phyloP scores from a whole-genome alignment of 2,113 vertebrate genomes.

The Rhombomys opimus region DNA sequence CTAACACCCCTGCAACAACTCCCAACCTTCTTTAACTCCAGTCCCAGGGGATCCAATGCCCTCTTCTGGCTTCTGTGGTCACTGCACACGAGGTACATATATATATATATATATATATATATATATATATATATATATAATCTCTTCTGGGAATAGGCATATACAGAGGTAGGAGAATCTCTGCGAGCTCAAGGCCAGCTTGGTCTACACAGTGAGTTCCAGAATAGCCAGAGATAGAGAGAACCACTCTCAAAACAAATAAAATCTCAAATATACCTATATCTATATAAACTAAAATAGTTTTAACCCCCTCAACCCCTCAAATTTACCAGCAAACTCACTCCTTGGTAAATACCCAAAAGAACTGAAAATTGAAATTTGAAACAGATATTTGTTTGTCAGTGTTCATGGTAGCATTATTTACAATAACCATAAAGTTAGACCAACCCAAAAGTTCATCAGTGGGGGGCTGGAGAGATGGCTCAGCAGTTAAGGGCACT shows the following conservation, averaged over 20 bases:
- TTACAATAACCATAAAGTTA: neutral
- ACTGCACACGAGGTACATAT: neutral
- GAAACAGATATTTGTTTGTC: neutral
- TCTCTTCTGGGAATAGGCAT: neutral
- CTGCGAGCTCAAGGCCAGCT: neutral
- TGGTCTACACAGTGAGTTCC: neutral
- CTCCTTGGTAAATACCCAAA: neutral
- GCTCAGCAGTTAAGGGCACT: neutral
- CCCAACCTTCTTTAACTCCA: neutral
- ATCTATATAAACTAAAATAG: neutral
- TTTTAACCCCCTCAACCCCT: neutral
- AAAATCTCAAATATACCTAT: neutral
- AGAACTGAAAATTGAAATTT: neutral
- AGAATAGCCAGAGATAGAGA: neutral
- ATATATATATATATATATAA: neutral
- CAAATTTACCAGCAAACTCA: neutral
- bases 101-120: neutral
- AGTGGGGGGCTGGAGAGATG: neutral
- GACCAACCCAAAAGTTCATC: neutral
- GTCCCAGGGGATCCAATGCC: neutral
- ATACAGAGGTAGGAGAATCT: neutral
- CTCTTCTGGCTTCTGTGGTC: neutral
- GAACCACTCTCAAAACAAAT: neutral
- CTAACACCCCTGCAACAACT: neutral
- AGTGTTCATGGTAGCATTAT: slow-evolving; percentile 28